Base-by-base conservation (phyloP, 2,113 vertebrate genomes). In the Columbina picui region DNA sequence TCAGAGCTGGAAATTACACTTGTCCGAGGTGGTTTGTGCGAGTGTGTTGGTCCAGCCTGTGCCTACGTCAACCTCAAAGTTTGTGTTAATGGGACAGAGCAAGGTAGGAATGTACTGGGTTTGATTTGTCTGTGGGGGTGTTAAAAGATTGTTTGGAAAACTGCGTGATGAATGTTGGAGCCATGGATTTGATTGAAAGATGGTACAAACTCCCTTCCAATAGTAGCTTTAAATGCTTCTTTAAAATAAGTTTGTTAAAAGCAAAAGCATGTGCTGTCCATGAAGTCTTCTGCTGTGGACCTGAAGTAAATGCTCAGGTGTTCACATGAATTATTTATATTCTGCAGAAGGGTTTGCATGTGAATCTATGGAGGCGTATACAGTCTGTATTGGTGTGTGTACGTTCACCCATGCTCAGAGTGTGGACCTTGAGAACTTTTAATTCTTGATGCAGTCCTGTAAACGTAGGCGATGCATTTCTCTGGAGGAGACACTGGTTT, bases 1-100 rank as follows among this genome's bases (percentile, higher is more conserved):
- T 99, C 98, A 16, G 99, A 99, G 87, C 97, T 99, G 96, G 98
- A 99, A 92, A 98, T 99, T 45, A 99, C 98, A 9, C 98, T 99
- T 19, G 98, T 98, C 77, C 98, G 97, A 97, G 98, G 98, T 7
- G 94, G 97, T 0, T 83, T 98, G 30, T 87, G 34, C 16, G 96
- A 97, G n/a, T 41, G 96, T 18, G 96, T 86, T 52, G 98, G 98
- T 74, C 99, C 99, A 64, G 98, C 98, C 74, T 99, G 99, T 79
- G 96, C 98, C 45, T 99, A 98, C 3, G 98, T 99, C 96, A 99
- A 99, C 97, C 95, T 99, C 94, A 98, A 96, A 86, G 97, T 99
- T 41, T 98, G 95, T 61, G 94, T 98, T 68, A 98, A 98, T 77
- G 98, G 98, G 74, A 98, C 95, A 81, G 98, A 99, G 69, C 98